Evolutionary conservation across 2,888 invertebrate species (phyloP).

Genomic region (Conops quadrifasciatus): DNA sequence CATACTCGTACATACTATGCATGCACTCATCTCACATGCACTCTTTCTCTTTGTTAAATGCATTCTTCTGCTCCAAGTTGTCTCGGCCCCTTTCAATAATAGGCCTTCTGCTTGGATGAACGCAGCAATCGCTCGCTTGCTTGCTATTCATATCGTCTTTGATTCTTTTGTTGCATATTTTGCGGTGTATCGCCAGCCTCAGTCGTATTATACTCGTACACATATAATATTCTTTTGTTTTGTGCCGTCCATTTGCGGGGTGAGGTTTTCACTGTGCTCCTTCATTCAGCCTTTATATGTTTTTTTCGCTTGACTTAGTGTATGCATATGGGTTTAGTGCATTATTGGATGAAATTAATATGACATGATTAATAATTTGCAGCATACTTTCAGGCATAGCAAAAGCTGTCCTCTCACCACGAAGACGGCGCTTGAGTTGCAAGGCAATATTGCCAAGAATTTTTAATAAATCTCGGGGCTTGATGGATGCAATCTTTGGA

Average conservation of each 20-base stretch:
- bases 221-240: slow-evolving; percentile 19
- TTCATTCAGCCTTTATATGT: slow-evolving; percentile 25
- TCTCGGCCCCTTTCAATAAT: not conserved
- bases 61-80: slow-evolving; percentile 21
- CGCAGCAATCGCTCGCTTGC: not conserved
- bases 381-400: slow-evolving; percentile 54
- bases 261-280: too few relatives aligned
- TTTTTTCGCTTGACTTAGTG: slow-evolving; percentile 45
- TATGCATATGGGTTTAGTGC: slow-evolving; percentile 54
- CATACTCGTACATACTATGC: too few relatives aligned
- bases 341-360: slow-evolving; percentile 59
- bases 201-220: slow-evolving; percentile 6
- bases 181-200: slow-evolving; percentile 26
- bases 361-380: slow-evolving; percentile 63
- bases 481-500: slow-evolving; percentile 47
- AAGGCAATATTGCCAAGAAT: slow-evolving; percentile 54
- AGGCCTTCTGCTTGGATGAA: too few relatives aligned
- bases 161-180: slow-evolving; percentile 30
- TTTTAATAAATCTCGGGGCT: slow-evolving; percentile 63
- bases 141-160: slow-evolving; percentile 1
- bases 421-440: not conserved
- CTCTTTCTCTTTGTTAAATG: slow-evolving; percentile 10
- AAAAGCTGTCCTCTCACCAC: not conserved
- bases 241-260: not conserved
- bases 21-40: not conserved